These are phyloP conservation scores for Leptinotarsa undecemlineata DNA, from an alignment of 1,140 invertebrate genomes.

Conservation along the genomic window DNA sequence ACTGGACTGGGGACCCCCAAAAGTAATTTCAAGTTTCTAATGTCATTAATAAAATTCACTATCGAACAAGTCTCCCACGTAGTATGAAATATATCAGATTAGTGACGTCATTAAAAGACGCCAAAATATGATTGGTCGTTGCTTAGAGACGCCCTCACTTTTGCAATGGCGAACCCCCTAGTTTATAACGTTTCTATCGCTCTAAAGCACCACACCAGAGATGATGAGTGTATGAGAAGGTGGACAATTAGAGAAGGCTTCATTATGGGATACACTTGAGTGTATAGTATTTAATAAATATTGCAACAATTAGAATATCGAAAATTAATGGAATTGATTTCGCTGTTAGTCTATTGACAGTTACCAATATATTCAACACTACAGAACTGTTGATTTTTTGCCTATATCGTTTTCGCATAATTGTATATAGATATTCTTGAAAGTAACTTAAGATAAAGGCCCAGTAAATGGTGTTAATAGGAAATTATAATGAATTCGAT, in stretches of 20 bases:
- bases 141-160: conserved; percentile 48
- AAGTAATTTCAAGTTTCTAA: background rate
- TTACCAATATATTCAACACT: too few species aligned
- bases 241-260: background rate
- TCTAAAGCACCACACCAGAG: conserved; percentile 1
- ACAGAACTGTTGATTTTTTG: too few species aligned
- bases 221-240: background rate
- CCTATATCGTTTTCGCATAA: too few species aligned
- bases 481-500: too few species aligned
- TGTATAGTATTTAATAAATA: too few species aligned
- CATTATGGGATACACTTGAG: background rate
- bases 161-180: conserved; percentile 43
- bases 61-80: conserved; percentile 21
- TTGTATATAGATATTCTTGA: too few species aligned
- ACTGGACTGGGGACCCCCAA: background rate
- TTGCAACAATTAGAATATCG: background rate
- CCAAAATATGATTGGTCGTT: conserved; percentile 48
- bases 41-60: conserved; percentile 13
- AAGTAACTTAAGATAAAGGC: too few species aligned
- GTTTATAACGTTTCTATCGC: conserved; percentile 1
- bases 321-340: background rate
- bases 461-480: too few species aligned
- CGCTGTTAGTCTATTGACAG: too few species aligned
- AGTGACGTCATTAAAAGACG: conserved; percentile 44
- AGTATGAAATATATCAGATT: conserved; percentile 35